A percentile compares a stretch with the other conserved stretches of the same genome.
Conservation (phyloP, 2,888 invertebrate species). For the Caenorhabditis sp. region DNA sequence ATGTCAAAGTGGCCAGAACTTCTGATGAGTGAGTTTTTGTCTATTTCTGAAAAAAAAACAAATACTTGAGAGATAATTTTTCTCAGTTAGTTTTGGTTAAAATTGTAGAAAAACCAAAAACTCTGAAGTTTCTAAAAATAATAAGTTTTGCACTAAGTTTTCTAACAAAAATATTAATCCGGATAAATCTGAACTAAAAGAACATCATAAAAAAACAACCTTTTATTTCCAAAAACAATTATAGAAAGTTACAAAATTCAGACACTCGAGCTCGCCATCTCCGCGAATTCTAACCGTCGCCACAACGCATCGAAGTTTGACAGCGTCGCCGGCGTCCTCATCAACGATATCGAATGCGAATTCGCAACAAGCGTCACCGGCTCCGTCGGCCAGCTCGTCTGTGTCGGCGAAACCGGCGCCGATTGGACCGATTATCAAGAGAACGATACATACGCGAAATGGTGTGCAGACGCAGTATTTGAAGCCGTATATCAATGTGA, state of each 20-base stretch:
- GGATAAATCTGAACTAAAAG: too few relatives aligned
- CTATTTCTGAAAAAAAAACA: background rate
- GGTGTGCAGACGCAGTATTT: slow-evolving; percentile 43
- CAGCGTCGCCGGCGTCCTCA: slow-evolving; percentile 31
- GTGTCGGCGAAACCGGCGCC: background rate
- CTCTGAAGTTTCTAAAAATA: too few relatives aligned
- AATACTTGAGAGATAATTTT: too few relatives aligned
- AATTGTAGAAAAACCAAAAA: too few relatives aligned
- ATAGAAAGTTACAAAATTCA: too few relatives aligned
- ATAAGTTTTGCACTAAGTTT: too few relatives aligned
- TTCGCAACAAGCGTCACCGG: background rate
- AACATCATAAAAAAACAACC: too few relatives aligned
- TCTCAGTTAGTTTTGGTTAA: too few relatives aligned
- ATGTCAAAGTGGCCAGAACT: slow-evolving; percentile 16
- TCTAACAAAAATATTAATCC: background rate
- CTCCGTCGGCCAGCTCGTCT: background rate
- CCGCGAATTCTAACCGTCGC: slow-evolving; percentile 14
- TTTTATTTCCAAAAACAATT: slow-evolving; percentile 6
- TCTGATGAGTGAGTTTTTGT: slow-evolving; percentile 17
- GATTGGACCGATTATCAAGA: slow-evolving; percentile 25
- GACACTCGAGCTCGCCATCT: slow-evolving; percentile 15
- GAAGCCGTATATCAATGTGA: slow-evolving; percentile 37
- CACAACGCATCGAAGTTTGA: slow-evolving; percentile 14
- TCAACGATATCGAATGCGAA: slow-evolving; percentile 9
- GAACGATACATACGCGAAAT: slow-evolving; percentile 43